Percentiles rank a stretch among this genome's conserved stretches.
Conservation (phyloP, 64 coral and sea anemone genomes). For the Montipora foliosa region DNA sequence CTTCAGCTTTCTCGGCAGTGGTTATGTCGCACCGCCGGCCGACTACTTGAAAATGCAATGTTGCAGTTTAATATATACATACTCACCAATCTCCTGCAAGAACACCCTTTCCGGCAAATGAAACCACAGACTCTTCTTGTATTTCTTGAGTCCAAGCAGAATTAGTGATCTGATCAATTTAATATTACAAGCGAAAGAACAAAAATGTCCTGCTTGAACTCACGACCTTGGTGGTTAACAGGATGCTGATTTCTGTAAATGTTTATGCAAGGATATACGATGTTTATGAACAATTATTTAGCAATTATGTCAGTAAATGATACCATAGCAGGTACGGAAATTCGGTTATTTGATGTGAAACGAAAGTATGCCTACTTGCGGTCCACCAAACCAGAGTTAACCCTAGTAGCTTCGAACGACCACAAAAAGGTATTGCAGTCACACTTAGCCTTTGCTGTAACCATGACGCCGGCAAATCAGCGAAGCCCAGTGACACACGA, state of each 20-base stretch:
- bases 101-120: constrained; percentile 8
- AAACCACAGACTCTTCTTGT: background rate
- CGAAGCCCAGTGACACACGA: background rate
- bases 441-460: no score
- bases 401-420: background rate
- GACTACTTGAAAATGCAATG: background rate
- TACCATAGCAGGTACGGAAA: background rate
- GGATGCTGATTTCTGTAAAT: background rate
- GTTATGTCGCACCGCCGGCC: no score
- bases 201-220: constrained; percentile 19
- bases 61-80: constrained; percentile 19
- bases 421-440: no score
- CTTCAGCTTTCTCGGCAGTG: no score
- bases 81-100: constrained; percentile 2
- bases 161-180: background rate
- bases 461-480: background rate
- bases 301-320: background rate
- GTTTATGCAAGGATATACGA: constrained; percentile 22
- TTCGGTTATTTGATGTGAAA: constrained; percentile 5
- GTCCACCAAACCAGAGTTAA: background rate
- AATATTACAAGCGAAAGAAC: background rate
- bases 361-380: constrained; percentile 6
- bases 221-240: background rate
- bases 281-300: constrained; percentile 48
- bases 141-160: background rate